A percentile compares a stretch with the other conserved stretches of the same genome.
These are phyloP conservation scores for Psylliodes chrysocephalus DNA, from an alignment of 2,888 invertebrate species.

Conservation along the genomic window DNA sequence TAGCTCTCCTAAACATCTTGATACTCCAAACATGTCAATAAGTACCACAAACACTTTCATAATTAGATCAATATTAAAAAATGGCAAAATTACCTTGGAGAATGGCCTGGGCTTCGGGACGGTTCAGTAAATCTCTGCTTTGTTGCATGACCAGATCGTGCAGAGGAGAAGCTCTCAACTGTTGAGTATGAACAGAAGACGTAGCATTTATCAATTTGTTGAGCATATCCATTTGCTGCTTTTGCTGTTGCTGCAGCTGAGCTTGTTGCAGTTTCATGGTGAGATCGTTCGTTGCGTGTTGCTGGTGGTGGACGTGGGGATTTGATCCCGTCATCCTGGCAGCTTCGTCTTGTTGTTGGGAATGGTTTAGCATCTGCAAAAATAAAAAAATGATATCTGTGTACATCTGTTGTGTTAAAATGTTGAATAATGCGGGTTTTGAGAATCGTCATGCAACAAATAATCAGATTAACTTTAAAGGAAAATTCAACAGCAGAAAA, in stretches of 20 bases:
- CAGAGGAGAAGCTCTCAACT: conserved; percentile 60
- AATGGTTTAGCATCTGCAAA: conserved; percentile 70
- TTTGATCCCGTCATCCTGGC: conserved; percentile 36
- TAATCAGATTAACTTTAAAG: no score
- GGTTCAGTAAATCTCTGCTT: conserved; percentile 74
- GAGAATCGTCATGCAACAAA: no score
- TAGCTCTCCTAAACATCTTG: no score
- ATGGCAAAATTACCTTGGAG: conserved; percentile 70
- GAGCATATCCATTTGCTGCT: conserved; percentile 61
- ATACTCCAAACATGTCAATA: no score
- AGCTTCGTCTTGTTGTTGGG: conserved; percentile 63
- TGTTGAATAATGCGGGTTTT: not conserved
- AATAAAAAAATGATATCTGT: conserved; percentile 11
- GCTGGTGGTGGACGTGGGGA: conserved; percentile 35
- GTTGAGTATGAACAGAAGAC: conserved; percentile 47
- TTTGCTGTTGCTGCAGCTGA: conserved; percentile 51
- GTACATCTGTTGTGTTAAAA: no score
- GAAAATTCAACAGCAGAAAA: not conserved
- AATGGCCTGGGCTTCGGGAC: conserved; percentile 82
- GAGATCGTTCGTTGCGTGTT: conserved; percentile 56
- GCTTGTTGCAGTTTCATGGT: conserved; percentile 67
- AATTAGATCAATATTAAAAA: not conserved
- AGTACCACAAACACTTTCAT: no score
- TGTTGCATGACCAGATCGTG: conserved; percentile 65
- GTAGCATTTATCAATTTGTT: conserved; percentile 60